phyloP scores from a whole-genome alignment of 1,140 invertebrate species.

The Eumeta japonica region DNA sequence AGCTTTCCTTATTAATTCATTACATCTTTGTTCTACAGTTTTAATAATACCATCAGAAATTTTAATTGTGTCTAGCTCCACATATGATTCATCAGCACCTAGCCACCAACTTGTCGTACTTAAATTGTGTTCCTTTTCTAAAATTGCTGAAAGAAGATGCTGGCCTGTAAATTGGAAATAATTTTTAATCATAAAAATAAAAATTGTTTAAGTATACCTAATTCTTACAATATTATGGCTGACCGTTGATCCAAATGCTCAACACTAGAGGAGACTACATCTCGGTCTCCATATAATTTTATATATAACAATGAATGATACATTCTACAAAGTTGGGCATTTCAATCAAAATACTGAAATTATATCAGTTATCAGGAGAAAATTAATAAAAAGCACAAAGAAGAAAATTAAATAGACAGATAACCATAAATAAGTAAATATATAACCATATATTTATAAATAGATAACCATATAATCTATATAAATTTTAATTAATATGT shows the following conservation, averaged over 20 bases:
- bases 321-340: too few species aligned
- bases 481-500: background rate
- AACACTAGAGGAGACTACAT: too few species aligned
- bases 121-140: slow-evolving; percentile 67
- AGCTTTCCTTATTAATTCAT: slow-evolving; percentile 66
- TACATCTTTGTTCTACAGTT: slow-evolving; percentile 64
- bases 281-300: too few species aligned
- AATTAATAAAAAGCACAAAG: too few species aligned
- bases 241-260: too few species aligned
- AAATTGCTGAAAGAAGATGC: slow-evolving; percentile 78
- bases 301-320: too few species aligned
- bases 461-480: background rate
- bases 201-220: too few species aligned
- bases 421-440: background rate
- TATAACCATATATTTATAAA: background rate
- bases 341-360: background rate
- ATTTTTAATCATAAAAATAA: background rate
- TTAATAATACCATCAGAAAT: slow-evolving; percentile 54
- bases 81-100: slow-evolving; percentile 66
- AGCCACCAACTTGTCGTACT: slow-evolving; percentile 79
- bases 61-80: slow-evolving; percentile 62
- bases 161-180: slow-evolving; percentile 62
- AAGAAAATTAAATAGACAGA: too few species aligned
- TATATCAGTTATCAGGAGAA: too few species aligned
- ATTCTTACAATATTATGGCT: too few species aligned